Evolutionary conservation across 1,140 invertebrate species (phyloP), one percentile per base, ranked within the genome.

Genomic region (Drosophila orena): DNA sequence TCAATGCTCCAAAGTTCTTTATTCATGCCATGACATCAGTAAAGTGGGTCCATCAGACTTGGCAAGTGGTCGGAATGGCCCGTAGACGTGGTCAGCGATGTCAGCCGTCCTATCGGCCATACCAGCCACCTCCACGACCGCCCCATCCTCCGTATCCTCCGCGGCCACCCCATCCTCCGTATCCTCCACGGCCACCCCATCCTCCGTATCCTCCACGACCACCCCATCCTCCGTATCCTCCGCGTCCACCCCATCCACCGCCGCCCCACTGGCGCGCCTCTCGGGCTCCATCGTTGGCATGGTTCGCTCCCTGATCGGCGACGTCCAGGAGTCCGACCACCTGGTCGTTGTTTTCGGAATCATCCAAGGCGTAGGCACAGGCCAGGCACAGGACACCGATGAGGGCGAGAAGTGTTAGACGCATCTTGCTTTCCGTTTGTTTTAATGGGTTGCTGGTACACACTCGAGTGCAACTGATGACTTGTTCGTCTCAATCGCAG

Each of bases 401-500:
- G 15, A 77, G 12, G n/a, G 74, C 73, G 17, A 77, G 11, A 2
- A 77, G 35, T 50, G 72, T 69, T 38, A 77, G 50, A 77, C 74
- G 74, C 74, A 77, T 77, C 55, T 68, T 66, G 42, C 7, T 12
- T 55, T 54, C 4, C 5, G n/a, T 24, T 17, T 10, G 8, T 27
- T 56, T 56, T 20, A 27, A 50, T 53, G 56, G 65, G 47, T 47
- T 47, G 46, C 64, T 68, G 27, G 22, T n/a, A 43, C 69, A 60
- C 40, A 38, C 24, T 44, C 55, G 49, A 70, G 52, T 77, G 62
- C 61, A 77, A 77, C 72, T 76, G 72, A 76, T 76, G 54, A 53
- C 22, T 56, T 24, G 24, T 53, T 53, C 37, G 24, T 27, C 47
- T 10, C 35, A 7, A 37, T 27, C 38, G n/a, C 71, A 40, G 27